Evolutionary conservation across 2,113 vertebrate species (phyloP), one percentile per base, ranked within the genome.

Genomic region (Hemibagrus wyckioides): DNA sequence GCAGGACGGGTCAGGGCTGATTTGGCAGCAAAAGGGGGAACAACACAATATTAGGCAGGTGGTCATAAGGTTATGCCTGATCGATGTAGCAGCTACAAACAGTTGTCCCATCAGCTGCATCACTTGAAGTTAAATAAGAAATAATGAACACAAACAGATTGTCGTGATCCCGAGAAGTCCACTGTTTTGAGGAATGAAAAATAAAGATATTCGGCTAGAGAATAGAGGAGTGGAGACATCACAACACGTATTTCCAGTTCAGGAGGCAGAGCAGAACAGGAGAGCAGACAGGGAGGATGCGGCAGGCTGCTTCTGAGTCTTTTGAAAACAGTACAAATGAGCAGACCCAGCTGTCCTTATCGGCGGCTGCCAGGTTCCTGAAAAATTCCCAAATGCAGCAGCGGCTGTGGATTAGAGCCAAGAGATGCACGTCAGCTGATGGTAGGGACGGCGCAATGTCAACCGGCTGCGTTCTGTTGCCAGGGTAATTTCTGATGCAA

Each of bases 301-400:
- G 54, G 65, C 80, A 82, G 77, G 52, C 84, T 75, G 54, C 82
- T 56, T 83, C 80, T 82, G n/a, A 82, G 71, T 73, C 56, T 85
- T 83, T 89, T 79, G 36, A 88, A 82, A 76, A 48, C 65, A 83
- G 52, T 79, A 79, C 80, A 84, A 83, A 71, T 82, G 69, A 86
- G 63, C 75, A 61, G 61, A 79, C 63, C 17, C 50, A 52, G 82
- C 85, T 89, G 85, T 83, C 81, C 88, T 88, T 88, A 84, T 79
- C 81, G 61, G 73, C 14, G 3, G 59, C 87, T 80, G 76, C 61
- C 82, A 80, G 75, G 61, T 65, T 88, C 80, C 87, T 67, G 50
- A 79, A 50, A 88, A 80, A 88, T 71, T 65, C 81, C 73, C 69
- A 83, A 67, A 79, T 3, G 50, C 63, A 36, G 59, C 76, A 56